A percentile compares a stretch with the other conserved stretches of the same genome.
Evolutionary conservation across 1,140 invertebrate species (phyloP).

Genomic region (Hermatobates lingyangjiaoensis): DNA sequence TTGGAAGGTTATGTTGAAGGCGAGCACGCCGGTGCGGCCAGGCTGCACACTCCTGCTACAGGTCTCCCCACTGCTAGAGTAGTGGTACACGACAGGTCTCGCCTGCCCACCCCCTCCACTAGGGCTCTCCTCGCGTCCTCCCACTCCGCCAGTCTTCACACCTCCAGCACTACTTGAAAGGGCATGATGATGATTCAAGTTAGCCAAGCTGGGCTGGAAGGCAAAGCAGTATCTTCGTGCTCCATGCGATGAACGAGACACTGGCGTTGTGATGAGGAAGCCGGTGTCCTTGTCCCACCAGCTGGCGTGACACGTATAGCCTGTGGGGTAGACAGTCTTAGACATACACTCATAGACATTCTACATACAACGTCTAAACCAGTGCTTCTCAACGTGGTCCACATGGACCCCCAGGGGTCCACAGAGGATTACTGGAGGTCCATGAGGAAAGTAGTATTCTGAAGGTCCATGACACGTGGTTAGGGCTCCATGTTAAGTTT

Average conservation of each 20-base stretch:
- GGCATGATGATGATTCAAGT: not conserved
- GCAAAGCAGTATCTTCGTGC: slow-evolving; percentile 26
- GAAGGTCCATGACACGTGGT: too few relatives aligned
- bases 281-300: slow-evolving; percentile 28
- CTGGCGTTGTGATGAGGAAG: slow-evolving; percentile 28
- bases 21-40: slow-evolving; percentile 20
- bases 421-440: too few relatives aligned
- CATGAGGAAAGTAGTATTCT: too few relatives aligned
- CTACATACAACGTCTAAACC: too few relatives aligned
- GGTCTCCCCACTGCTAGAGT: slow-evolving; percentile 23
- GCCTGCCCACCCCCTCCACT: slow-evolving; percentile 13
- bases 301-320: slow-evolving; percentile 30
- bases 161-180: not conserved
- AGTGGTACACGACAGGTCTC: slow-evolving; percentile 17
- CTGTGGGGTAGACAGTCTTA: slow-evolving; percentile 16
- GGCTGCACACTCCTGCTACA: slow-evolving; percentile 22
- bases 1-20: slow-evolving; percentile 28
- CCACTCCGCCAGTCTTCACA: slow-evolving; percentile 7
- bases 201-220: slow-evolving; percentile 12
- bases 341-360: too few relatives aligned
- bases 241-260: slow-evolving; percentile 22
- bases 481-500: too few relatives aligned
- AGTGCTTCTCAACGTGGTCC: too few relatives aligned
- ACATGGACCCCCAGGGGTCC: too few relatives aligned
- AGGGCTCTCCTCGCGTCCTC: slow-evolving; percentile 14